Evolutionary conservation across 2,113 vertebrate species (phyloP).

Genomic region (pig (Sus scrofa)): T2T-Sscrofa CM000813.6:6991001-6991500

Average conservation of each 20-base stretch:
- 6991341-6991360: not conserved
- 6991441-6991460: conserved; percentile 72
- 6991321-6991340: not conserved
- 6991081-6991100: no score
- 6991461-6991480: conserved; percentile 88
- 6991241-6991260: not conserved
- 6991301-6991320: not conserved
- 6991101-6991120: no score
- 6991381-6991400: conserved; percentile 79
- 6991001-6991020: no score
- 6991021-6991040: no score
- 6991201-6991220: no score
- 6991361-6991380: conserved; percentile 83
- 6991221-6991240: no score
- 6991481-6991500: not conserved
- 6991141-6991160: no score
- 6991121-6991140: no score
- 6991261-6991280: not conserved
- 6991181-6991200: no score
- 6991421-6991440: conserved; percentile 88
- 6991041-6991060: no score
- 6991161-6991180: no score
- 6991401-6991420: conserved; percentile 85
- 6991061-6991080: no score
- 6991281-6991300: not conserved